Base-by-base conservation (phyloP, 2,888 invertebrate genomes). In the Phrixothrix hirtus region DNA sequence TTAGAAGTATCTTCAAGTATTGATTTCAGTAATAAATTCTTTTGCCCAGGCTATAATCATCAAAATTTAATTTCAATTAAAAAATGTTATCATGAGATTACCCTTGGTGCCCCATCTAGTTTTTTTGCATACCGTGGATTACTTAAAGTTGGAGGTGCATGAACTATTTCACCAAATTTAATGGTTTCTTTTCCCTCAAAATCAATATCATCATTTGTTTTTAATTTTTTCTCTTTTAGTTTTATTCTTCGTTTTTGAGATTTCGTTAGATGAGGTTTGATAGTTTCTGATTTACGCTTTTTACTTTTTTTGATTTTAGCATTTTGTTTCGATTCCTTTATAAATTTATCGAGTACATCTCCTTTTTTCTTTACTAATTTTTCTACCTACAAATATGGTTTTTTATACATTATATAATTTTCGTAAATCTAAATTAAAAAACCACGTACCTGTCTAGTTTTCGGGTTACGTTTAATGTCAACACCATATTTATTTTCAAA, bases 91-190 rank as follows among this genome's bases (percentile, higher is more conserved):
- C n/a, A n/a, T n/a, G n/a, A n/a, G n/a, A n/a, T 63, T 60, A 70
- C 69, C 53, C 66, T 62, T n/a, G 66, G 47, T 9, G 57, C 60
- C 30, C 27, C 49, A 50, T 61, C 54, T 9, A 36, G 11, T 46
- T 38, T 76, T 35, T 67, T 64, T 30, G 78, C 79, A 62, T 78
- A 79, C 46, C 77, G 77, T 1, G 86, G 84, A 38, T 75, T 69
- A 1, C 76, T 69, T 27, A 90, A 75, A 41, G 79, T 73, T 21
- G 92, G 91, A 45, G 92, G 91, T 39, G 82, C 87, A 73, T 87
- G 85, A 1, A 80, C 84, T 38, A 85, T 79, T 68, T 90, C 91
- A 0, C 91, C 91, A 76, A 92, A 92, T 66, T 80, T 70, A 13
- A 92, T 78, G 35, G 79, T 76, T 72, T 92, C 92, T 63, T 77